Evolutionary conservation across 2,888 invertebrate species (phyloP).

Genomic region (Sussaba pulchella): DNA sequence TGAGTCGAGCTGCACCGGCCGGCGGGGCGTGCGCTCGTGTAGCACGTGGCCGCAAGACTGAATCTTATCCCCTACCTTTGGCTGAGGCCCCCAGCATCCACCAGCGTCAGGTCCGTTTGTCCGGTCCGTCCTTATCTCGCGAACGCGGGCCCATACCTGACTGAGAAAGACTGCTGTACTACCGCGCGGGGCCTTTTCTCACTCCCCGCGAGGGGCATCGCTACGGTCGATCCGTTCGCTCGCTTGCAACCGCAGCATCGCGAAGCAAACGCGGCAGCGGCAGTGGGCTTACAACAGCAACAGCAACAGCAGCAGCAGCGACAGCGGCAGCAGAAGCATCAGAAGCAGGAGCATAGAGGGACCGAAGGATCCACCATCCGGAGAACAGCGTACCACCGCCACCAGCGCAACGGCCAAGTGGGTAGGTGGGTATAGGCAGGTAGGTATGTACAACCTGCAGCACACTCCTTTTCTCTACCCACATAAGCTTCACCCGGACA

Average conservation of each 20-base stretch:
- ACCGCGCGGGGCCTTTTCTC: slow-evolving; percentile 54
- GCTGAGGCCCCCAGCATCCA: slow-evolving; percentile 66
- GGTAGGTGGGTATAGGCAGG: slow-evolving; percentile 40
- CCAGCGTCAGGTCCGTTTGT: slow-evolving; percentile 80
- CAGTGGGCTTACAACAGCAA: slow-evolving; percentile 11
- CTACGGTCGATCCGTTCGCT: slow-evolving; percentile 21
- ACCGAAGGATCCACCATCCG: slow-evolving; percentile 31
- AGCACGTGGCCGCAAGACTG: slow-evolving; percentile 84
- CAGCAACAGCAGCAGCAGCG: slow-evolving; percentile 26
- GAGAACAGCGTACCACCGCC: slow-evolving; percentile 25
- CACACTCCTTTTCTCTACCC: slow-evolving; percentile 54
- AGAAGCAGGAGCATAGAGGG: slow-evolving; percentile 34
- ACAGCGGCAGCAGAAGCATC: slow-evolving; percentile 16
- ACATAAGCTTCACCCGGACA: slow-evolving; percentile 20
- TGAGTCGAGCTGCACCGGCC: slow-evolving; percentile 77
- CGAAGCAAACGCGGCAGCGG: slow-evolving; percentile 1
- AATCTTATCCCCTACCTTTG: slow-evolving; percentile 80
- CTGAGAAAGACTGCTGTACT: slow-evolving; percentile 66
- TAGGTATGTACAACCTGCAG: slow-evolving; percentile 40
- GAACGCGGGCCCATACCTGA: slow-evolving; percentile 68
- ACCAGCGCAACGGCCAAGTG: slow-evolving; percentile 34
- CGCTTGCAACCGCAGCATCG: slow-evolving; percentile 37
- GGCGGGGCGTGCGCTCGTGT: slow-evolving; percentile 83
- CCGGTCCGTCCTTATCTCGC: slow-evolving; percentile 80
- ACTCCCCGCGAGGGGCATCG: slow-evolving; percentile 20